Percentiles rank a stretch among this genome's conserved stretches.
Conservation (phyloP, 2,797 vertebrate species). For the Nothura maculosa region DNA sequence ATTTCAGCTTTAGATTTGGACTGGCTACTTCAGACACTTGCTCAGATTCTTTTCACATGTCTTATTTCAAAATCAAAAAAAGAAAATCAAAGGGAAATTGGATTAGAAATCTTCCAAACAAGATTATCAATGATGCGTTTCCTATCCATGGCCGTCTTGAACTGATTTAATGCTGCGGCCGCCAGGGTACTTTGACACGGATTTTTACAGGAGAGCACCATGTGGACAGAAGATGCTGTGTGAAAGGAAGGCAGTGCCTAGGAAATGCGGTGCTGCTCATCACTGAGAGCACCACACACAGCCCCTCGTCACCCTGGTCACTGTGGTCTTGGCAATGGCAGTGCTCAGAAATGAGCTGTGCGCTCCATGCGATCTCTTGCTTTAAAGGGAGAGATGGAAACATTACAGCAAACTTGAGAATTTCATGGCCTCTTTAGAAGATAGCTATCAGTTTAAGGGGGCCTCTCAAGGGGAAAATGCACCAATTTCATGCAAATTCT, state of each 20-base stretch:
- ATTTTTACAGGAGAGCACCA: rapidly evolving
- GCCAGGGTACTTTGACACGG: neutral
- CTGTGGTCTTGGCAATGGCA: neutral
- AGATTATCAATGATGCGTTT: neutral
- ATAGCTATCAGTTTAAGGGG: neutral
- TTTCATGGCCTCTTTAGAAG: neutral
- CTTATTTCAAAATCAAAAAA: neutral
- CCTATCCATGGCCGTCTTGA: neutral
- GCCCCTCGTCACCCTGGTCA: neutral
- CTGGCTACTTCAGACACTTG: neutral
- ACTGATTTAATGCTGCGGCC: neutral
- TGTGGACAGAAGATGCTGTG: neutral
- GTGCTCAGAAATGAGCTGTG: rapidly evolving
- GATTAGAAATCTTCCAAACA: neutral
- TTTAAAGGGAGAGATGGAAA: neutral
- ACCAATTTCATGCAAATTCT: neutral
- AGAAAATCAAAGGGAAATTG: neutral
- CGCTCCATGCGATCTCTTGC: rapidly evolving
- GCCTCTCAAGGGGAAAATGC: neutral
- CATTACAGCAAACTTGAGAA: rapidly evolving
- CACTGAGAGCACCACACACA: rapidly evolving
- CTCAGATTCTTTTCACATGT: neutral
- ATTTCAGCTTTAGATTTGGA: neutral
- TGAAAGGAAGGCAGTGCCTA: rapidly evolving
- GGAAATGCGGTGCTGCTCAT: rapidly evolving